These are phyloP conservation scores for Hippocampus abdominalis DNA, from an alignment of 2,113 vertebrate species.

Conservation along the genomic window DNA sequence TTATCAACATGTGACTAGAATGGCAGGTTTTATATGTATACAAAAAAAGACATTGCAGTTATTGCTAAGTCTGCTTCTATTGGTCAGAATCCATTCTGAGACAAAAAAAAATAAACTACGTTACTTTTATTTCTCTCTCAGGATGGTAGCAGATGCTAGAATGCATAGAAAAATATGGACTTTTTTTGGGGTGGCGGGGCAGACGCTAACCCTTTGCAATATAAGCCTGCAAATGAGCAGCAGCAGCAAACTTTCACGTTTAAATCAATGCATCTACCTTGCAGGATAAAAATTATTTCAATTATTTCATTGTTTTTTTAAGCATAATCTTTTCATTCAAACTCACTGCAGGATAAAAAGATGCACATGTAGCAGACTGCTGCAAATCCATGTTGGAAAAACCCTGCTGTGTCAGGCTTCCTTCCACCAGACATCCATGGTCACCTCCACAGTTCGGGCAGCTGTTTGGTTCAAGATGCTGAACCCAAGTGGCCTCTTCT, in stretches of 20 bases:
- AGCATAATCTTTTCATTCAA: not conserved
- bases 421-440: not conserved
- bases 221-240: not conserved
- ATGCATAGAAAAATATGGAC: not conserved
- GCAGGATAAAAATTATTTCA: not conserved
- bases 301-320: too few relatives aligned
- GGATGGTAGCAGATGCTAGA: not conserved
- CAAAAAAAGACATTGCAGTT: too few relatives aligned
- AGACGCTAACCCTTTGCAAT: not conserved
- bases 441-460: slow-evolving; percentile 11
- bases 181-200: not conserved
- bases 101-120: too few relatives aligned
- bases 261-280: not conserved
- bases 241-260: not conserved
- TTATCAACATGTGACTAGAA: not conserved
- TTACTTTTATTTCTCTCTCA: too few relatives aligned
- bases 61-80: too few relatives aligned
- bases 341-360: slow-evolving; percentile 6
- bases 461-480: slow-evolving; percentile 10
- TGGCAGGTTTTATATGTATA: not conserved
- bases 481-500: not conserved
- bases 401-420: not conserved
- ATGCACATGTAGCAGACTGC: not conserved
- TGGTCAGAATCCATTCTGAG: too few relatives aligned
- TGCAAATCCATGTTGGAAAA: not conserved